A percentile compares a stretch with the other conserved stretches of the same genome.
Conservation (phyloP, 2,888 invertebrate species). For the Lasioglossum vierecki region DNA sequence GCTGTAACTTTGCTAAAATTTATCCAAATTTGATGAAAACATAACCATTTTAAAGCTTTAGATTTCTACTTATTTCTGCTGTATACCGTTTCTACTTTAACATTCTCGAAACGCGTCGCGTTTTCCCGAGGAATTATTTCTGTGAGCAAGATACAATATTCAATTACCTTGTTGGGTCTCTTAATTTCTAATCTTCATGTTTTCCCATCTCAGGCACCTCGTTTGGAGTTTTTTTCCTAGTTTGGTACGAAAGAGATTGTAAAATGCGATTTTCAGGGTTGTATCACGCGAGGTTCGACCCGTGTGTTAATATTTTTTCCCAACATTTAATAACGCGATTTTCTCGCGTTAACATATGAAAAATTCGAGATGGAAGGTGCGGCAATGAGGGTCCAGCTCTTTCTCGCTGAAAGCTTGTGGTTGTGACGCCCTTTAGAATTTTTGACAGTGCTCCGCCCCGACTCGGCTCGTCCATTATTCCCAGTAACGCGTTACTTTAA, state of each 20-base stretch:
- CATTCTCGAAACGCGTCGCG: background rate
- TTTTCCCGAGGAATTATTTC: background rate
- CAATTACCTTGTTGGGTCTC: background rate
- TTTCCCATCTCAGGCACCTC: background rate
- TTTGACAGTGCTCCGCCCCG: background rate
- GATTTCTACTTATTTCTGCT: no score
- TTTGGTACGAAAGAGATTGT: background rate
- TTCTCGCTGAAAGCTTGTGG: background rate
- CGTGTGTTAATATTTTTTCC: background rate
- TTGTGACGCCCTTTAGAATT: conserved; percentile 20
- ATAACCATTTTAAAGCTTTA: no score
- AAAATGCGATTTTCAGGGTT: background rate
- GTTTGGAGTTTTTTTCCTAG: background rate
- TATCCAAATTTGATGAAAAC: no score
- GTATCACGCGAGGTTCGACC: background rate
- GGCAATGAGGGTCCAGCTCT: no score
- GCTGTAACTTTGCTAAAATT: no score
- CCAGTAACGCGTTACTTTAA: conserved; percentile 73
- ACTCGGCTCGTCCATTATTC: conserved; percentile 64
- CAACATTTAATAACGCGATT: no score
- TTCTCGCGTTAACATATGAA: background rate
- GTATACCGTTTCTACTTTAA: no score
- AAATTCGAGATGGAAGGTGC: background rate
- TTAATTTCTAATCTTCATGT: background rate
- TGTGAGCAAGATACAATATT: background rate